Base-by-base conservation (phyloP, 2,888 invertebrate species). In the Lottia scabra region DNA sequence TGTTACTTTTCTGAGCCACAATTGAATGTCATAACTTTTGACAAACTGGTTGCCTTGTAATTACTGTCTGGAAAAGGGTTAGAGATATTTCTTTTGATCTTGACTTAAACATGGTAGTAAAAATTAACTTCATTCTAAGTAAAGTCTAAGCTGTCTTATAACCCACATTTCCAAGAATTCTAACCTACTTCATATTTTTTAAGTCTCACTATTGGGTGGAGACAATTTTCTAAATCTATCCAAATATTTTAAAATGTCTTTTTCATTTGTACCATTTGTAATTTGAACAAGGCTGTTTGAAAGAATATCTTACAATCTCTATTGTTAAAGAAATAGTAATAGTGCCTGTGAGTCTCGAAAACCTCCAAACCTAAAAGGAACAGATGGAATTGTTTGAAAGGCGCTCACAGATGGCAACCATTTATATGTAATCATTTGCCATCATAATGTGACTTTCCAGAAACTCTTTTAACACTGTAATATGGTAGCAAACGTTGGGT, bases 371-470 rank as follows among this genome's bases (percentile, higher is more conserved):
- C 10, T 19, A 56, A 56, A 56, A 56, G 56, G 56, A 38, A 56
- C 56, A 56, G 56, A 56, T 56, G 56, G 56, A 56, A 56, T 23
- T 23, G 23, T 19, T 56, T 56, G 56, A 56, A 56, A 56, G 56
- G 56, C 12, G 23, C 19, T 10, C 56, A 19, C 56, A 56, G 56
- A 56, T 56, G 56, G 56, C 56, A 56, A 56, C 19, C 56, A 56
- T 56, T 56, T 56, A 56, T 56, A 23, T 23, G 56, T 56, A 56
- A 56, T 56, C 56, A 56, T 23, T 56, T 56, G 56, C 19, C 56
- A 19, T 56, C 8, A 56, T 56, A 56, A 56, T 56, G 56, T 56
- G 56, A 23, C 23, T 56, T 56, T 56, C 56, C 56, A 56, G 23
- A 38, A 56, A 56, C 19, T 56, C 56, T 56, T 56, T 56, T 56